Evolutionary conservation across 2,113 vertebrate genomes (phyloP).

Genomic region (Cathartes aura): DNA sequence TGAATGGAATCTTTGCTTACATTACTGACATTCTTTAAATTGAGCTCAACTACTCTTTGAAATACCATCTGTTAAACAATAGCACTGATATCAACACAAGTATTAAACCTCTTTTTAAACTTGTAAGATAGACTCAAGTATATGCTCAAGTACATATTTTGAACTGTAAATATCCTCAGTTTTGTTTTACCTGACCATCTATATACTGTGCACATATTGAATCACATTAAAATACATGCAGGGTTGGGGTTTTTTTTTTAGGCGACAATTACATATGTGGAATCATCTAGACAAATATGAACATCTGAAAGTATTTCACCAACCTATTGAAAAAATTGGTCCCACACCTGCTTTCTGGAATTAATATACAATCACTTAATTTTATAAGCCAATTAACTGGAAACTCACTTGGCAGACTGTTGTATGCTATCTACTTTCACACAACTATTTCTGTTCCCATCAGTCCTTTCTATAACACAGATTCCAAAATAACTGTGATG

Average conservation of each 20-base stretch:
- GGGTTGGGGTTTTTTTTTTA: fast-evolving
- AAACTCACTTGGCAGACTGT: conserved; percentile 11
- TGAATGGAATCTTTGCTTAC: neutral
- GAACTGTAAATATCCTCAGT: neutral
- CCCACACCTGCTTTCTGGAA: neutral
- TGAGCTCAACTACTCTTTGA: neutral
- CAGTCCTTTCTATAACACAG: conserved; percentile 2
- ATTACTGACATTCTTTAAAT: neutral
- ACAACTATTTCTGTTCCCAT: conserved; percentile 46
- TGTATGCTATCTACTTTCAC: conserved; percentile 15
- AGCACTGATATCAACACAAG: neutral
- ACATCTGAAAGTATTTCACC: neutral
- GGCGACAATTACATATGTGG: neutral
- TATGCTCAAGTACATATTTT: neutral
- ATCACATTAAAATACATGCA: neutral
- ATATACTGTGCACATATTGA: neutral
- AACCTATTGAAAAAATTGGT: neutral
- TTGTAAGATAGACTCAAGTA: neutral
- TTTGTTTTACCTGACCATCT: neutral
- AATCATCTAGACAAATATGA: neutral
- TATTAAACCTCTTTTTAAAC: neutral
- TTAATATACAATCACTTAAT: neutral
- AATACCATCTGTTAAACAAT: neutral
- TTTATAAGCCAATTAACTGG: conserved; percentile 20
- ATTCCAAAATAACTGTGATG: conserved; percentile 45